A percentile compares a stretch with the other conserved stretches of the same genome.
phyloP scores from a whole-genome alignment of 92 coral and sea anemone genomes.

The Parazoanthus swiftii region DNA sequence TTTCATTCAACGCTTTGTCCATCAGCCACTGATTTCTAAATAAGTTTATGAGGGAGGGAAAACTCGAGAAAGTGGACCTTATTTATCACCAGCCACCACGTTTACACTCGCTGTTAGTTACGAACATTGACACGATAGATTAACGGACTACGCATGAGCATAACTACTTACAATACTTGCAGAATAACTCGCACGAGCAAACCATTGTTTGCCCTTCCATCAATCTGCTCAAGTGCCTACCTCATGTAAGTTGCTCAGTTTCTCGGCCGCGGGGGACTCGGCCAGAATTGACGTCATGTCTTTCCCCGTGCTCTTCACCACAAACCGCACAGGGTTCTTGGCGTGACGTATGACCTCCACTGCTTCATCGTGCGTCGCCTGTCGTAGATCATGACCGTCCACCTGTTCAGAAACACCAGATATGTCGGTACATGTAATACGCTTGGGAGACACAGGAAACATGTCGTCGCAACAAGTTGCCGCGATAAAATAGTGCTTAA shows the following conservation, averaged over 20 bases:
- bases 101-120: neutral
- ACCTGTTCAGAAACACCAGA: slow-evolving; percentile 53
- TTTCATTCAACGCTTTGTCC: neutral
- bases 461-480: neutral
- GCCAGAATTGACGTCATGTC: slow-evolving; percentile 45
- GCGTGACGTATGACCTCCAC: slow-evolving; percentile 90
- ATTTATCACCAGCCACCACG: neutral
- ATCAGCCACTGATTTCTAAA: neutral
- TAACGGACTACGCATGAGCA: no score
- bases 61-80: neutral
- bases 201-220: neutral
- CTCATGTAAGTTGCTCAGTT: slow-evolving; percentile 39
- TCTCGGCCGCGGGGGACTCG: slow-evolving; percentile 42
- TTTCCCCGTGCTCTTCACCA: slow-evolving; percentile 73
- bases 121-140: no score
- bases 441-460: neutral
- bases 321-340: slow-evolving; percentile 91
- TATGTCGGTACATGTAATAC: no score
- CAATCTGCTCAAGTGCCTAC: slow-evolving; percentile 27
- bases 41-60: neutral
- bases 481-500: no score
- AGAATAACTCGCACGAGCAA: no score
- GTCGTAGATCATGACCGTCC: slow-evolving; percentile 88
- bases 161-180: no score
- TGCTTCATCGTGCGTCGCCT: slow-evolving; percentile 93